Evolutionary conservation across 2,113 vertebrate species (phyloP).

Genomic region (Indri indri): DNA sequence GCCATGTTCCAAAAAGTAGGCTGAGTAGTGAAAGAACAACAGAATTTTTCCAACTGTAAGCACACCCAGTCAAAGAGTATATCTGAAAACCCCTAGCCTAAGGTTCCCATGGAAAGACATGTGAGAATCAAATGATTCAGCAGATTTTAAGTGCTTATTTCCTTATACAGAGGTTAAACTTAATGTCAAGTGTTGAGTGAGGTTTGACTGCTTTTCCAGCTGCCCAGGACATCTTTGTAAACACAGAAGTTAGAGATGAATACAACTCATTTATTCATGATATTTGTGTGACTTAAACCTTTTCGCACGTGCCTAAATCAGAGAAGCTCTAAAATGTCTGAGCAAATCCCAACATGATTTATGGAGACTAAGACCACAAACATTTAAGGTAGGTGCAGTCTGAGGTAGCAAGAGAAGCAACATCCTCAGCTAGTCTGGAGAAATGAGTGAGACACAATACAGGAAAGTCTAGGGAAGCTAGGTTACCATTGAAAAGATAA

Average conservation of each 20-base stretch:
- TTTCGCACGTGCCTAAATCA: slow-evolving; percentile 41
- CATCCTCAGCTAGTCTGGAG: background rate
- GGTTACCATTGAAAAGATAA: background rate
- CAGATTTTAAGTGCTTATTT: slow-evolving; percentile 56
- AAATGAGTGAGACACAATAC: background rate
- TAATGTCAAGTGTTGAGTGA: slow-evolving; percentile 53
- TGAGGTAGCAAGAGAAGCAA: background rate
- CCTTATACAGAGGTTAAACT: slow-evolving; percentile 57
- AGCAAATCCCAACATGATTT: background rate
- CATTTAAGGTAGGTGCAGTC: background rate
- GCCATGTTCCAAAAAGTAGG: background rate
- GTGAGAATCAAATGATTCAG: slow-evolving; percentile 34
- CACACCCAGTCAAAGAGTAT: background rate
- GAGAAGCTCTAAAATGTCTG: background rate
- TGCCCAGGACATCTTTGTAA: slow-evolving; percentile 52
- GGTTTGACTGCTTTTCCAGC: slow-evolving; percentile 50
- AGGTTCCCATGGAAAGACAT: slow-evolving; percentile 3
- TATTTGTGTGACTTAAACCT: slow-evolving; percentile 24
- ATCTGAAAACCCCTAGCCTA: background rate
- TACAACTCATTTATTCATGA: slow-evolving; percentile 15
- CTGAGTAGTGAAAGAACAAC: slow-evolving; percentile 6
- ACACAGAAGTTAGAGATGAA: slow-evolving; percentile 29
- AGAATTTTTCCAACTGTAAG: slow-evolving; percentile 1
- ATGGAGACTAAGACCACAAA: background rate
- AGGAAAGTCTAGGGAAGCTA: background rate